Conservation (phyloP, 2,113 vertebrate genomes). For the Phoxinus phoxinus region DNA sequence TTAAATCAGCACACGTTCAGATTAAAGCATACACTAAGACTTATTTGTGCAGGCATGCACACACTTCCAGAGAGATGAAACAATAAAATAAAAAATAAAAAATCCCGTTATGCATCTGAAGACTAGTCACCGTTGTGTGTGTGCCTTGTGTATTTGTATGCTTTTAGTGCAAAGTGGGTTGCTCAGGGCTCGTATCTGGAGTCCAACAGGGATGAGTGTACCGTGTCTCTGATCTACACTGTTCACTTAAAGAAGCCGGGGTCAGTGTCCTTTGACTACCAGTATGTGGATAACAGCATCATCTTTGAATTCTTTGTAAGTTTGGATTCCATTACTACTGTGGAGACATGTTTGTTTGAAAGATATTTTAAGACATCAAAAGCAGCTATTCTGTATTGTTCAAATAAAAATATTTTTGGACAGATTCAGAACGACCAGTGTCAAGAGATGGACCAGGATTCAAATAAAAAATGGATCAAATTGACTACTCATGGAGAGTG, state of each 20-base stretch:
- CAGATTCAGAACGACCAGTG: conserved; percentile 99
- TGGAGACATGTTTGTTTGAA: background rate
- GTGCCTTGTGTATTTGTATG: background rate
- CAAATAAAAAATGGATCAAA: conserved; percentile 90
- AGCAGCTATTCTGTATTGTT: background rate
- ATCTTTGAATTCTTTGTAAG: conserved; percentile 99
- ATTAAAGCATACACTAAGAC: background rate
- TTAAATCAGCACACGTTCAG: background rate
- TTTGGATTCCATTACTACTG: background rate
- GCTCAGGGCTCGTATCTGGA: conserved; percentile 93
- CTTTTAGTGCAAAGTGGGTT: conserved; percentile 84
- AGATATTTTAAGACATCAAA: conserved; percentile 21
- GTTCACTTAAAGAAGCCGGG: conserved; percentile 96
- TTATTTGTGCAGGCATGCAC: background rate
- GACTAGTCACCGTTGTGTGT: background rate
- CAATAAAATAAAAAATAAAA: no score
- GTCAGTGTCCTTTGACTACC: conserved; percentile 93
- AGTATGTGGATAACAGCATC: conserved; percentile 95
- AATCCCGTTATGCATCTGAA: background rate
- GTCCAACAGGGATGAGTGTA: conserved; percentile 96
- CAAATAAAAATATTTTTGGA: background rate
- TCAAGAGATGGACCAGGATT: conserved; percentile 89
- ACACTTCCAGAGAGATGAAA: background rate
- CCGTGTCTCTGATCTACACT: conserved; percentile 93
- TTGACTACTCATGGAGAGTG: conserved; percentile 89